Percentiles rank a stretch among this genome's conserved stretches.
Evolutionary conservation across 2,797 vertebrate species (phyloP).

Genomic region (Falco concolor): DNA sequence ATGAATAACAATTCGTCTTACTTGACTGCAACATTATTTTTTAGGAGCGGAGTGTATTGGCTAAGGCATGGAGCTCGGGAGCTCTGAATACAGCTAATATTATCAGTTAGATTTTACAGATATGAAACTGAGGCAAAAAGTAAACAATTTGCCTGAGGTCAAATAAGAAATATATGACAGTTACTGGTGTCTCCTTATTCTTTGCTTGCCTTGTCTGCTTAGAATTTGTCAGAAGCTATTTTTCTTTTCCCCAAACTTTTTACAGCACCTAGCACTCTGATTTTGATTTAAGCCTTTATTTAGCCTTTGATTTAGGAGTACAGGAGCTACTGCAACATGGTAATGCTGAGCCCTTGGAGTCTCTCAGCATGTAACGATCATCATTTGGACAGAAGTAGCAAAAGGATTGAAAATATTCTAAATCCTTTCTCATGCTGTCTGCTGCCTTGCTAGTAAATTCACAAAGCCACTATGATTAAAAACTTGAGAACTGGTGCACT

Average conservation of each 20-base stretch:
- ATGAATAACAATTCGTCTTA: neutral
- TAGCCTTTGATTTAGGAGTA: conserved; percentile 18
- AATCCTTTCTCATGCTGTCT: conserved; percentile 13
- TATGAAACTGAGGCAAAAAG: neutral
- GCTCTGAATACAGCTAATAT: neutral
- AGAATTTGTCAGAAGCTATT: neutral
- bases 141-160: conserved; percentile 1
- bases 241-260: neutral
- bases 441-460: conserved; percentile 16
- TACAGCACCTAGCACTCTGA: neutral
- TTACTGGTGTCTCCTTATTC: neutral
- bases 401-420: conserved; percentile 8
- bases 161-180: neutral
- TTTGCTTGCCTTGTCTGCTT: neutral
- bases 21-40: neutral
- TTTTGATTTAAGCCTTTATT: conserved; percentile 4
- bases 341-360: neutral
- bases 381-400: neutral
- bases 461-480: conserved; percentile 1
- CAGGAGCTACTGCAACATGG: neutral
- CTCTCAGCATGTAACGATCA: neutral
- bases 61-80: neutral
- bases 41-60: neutral
- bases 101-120: neutral
- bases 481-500: neutral